Percentiles rank a stretch among this genome's conserved stretches.
These are phyloP conservation scores for Flexamia atlantica DNA, from an alignment of 2,888 invertebrate species.

Conservation along the genomic window DNA sequence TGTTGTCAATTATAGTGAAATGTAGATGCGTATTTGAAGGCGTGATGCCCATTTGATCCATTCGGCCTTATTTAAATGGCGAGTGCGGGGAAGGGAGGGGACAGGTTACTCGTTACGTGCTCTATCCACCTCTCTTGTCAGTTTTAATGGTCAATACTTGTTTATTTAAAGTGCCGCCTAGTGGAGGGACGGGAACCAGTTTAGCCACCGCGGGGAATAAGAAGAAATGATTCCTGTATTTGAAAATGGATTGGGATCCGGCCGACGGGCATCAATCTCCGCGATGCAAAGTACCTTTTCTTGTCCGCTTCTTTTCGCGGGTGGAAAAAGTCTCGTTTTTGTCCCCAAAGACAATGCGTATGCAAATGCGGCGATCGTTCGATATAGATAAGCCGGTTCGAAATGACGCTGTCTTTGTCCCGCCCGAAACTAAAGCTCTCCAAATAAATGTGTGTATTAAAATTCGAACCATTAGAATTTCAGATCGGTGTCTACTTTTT, in stretches of 20 bases:
- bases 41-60: constrained; percentile 60
- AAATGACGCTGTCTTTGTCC: constrained; percentile 44
- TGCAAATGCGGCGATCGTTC: constrained; percentile 54
- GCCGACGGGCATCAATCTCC: constrained; percentile 54
- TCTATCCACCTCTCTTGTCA: constrained; percentile 60
- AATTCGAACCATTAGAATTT: constrained; percentile 64
- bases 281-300: constrained; percentile 60
- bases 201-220: constrained; percentile 42
- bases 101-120: constrained; percentile 59
- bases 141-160: constrained; percentile 62
- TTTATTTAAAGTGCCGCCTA: constrained; percentile 59
- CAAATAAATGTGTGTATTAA: constrained; percentile 65
- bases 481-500: constrained; percentile 51
- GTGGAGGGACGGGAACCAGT: constrained; percentile 46
- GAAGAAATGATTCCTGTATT: constrained; percentile 61
- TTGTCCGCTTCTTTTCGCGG: constrained; percentile 61
- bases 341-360: constrained; percentile 59
- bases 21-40: constrained; percentile 60
- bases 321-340: constrained; percentile 61
- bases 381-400: constrained; percentile 59
- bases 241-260: constrained; percentile 61
- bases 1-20: constrained; percentile 62
- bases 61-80: constrained; percentile 57
- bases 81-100: not conserved
- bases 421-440: constrained; percentile 29